phyloP scores from a whole-genome alignment of 1,140 invertebrate genomes.

The Semibalanus balanoides region DNA sequence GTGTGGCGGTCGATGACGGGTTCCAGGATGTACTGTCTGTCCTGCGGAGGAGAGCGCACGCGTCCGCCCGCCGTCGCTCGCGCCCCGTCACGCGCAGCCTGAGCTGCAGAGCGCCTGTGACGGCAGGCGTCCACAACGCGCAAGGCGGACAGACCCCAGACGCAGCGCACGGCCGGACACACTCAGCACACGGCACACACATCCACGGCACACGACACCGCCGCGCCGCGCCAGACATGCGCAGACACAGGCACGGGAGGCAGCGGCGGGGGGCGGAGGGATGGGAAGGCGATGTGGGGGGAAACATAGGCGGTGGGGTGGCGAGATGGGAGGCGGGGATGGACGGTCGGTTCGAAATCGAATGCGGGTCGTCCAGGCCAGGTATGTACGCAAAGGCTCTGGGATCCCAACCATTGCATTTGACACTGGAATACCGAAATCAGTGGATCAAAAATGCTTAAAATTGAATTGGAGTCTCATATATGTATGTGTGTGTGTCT shows the following conservation, averaged over 20 bases:
- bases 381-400: no score
- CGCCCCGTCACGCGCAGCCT: conserved; percentile 80
- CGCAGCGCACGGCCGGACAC: conserved; percentile 15
- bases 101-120: conserved; percentile 79
- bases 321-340: no score
- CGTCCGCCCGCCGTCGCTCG: conserved; percentile 70
- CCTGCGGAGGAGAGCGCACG: conserved; percentile 75
- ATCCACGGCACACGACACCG: conserved; percentile 14
- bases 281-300: not conserved
- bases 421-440: no score
- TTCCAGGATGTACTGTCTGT: conserved; percentile 92
- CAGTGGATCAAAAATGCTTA: no score
- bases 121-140: conserved; percentile 32
- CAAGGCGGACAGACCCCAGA: conserved; percentile 13
- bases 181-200: conserved; percentile 16
- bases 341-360: no score
- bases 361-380: no score
- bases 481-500: no score
- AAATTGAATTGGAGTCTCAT: no score
- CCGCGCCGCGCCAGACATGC: not conserved
- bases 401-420: no score
- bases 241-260: not conserved
- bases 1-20: conserved; percentile 94
- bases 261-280: not conserved
- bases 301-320: no score